Evolutionary conservation across 2,888 invertebrate genomes (phyloP), one percentile per base, ranked within the genome.

Genomic region (Trichopria drosophilae): DNA sequence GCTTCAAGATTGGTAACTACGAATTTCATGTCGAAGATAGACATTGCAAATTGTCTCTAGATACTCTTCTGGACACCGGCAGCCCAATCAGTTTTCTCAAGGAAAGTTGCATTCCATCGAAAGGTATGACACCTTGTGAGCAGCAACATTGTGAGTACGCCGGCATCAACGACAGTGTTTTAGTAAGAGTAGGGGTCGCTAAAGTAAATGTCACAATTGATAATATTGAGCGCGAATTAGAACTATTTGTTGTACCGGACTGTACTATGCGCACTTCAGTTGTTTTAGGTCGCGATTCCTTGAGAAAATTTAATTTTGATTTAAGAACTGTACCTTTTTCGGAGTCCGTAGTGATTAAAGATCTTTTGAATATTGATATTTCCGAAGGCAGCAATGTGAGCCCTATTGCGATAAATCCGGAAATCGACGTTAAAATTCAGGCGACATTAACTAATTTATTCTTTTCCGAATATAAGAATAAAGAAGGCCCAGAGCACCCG

Each of bases 401-500:
- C 12, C 15, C 29, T 5, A 12, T 29, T 5, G 29, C 12, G 6
- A 29, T 29, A 7, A 29, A 29, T 29, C 10, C 2, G 1, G 29
- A 29, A 29, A 29, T 29, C 6, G 6, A 29, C 6, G 12, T 7
- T 3, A 9, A 29, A 29, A 29, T 15, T 9, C 29, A 29, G n/a
- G 5, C 24, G 6, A 6, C n/a, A 3, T 26, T 57, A 16, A 16
- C 28, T 31, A 24, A 52, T 10, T 16, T 46, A 15, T 52, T 57
- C 20, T 13, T 24, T 12, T 23, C 28, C n/a, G 20, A 51, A 10
- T 56, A 56, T 24, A 37, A 50, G 16, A 22, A 39, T 10, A 19
- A 48, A 4, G 29, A 12, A 23, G 53, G 51, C 44, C 36, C 50
- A 19, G 28, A 28, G 10, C 15, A 9, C 7, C 45, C 56, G 19